Evolutionary conservation across 2,113 vertebrate genomes (phyloP).

Genomic region (Melanerpes formicivorus): DNA sequence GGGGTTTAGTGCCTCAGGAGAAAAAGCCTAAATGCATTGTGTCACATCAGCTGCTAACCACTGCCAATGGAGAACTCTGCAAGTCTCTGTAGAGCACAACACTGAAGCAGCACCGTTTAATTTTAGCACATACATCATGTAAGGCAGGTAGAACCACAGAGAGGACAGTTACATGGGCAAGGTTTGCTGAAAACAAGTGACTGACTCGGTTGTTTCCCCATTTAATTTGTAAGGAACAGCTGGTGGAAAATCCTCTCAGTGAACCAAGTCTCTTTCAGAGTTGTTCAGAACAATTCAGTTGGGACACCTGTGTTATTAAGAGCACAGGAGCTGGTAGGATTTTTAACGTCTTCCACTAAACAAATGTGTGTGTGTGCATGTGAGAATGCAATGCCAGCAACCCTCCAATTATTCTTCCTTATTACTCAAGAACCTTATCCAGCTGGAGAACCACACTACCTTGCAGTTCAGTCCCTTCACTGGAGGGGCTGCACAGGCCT

Average conservation of each 20-base stretch:
- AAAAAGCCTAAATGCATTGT: slow-evolving; percentile 2
- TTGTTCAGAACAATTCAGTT: background rate
- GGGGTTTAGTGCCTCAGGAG: slow-evolving; percentile 8
- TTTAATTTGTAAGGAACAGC: background rate
- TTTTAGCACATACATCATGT: slow-evolving; percentile 23
- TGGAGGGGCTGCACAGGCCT: background rate
- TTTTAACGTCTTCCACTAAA: background rate
- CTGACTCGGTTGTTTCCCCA: background rate
- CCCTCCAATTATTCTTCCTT: background rate
- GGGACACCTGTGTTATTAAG: background rate
- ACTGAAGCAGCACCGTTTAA: background rate
- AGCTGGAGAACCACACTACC: background rate
- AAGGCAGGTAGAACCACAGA: slow-evolving; percentile 6
- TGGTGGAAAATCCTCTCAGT: background rate
- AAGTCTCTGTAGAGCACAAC: background rate
- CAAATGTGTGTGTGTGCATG: background rate
- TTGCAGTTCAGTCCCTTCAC: background rate
- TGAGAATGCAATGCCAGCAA: background rate
- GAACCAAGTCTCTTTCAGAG: background rate
- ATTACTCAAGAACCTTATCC: background rate
- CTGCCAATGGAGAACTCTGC: slow-evolving; percentile 41
- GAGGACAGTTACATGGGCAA: background rate
- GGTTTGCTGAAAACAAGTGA: background rate
- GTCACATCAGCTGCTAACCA: background rate
- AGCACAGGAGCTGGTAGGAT: rapidly evolving